These are phyloP conservation scores for Calypte anna DNA, from an alignment of 2,113 vertebrate genomes.

Conservation along the genomic window DNA sequence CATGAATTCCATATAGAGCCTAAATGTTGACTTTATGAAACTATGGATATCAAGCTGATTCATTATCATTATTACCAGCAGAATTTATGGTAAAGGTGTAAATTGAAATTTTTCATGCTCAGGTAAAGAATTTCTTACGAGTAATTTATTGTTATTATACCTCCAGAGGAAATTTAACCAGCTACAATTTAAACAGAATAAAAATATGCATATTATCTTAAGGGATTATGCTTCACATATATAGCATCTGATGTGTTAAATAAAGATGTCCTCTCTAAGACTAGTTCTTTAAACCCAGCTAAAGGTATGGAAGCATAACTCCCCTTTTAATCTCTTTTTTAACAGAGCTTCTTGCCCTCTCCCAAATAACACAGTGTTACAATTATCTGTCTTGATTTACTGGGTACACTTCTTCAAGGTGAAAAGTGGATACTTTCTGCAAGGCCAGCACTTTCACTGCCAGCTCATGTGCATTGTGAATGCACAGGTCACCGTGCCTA, in stretches of 20 bases:
- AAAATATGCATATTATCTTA: not conserved
- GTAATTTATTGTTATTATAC: not conserved
- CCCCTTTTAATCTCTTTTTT: not conserved
- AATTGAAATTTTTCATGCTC: not conserved
- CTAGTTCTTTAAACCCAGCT: not conserved
- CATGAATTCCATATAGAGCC: not conserved
- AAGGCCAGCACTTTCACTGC: not conserved
- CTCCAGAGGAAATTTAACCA: not conserved
- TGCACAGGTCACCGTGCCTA: not conserved
- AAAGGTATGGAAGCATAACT: not conserved
- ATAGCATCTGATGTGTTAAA: not conserved
- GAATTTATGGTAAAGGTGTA: not conserved
- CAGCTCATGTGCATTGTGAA: not conserved
- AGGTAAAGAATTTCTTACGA: not conserved
- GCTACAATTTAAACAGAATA: not conserved
- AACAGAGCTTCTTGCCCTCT: not conserved
- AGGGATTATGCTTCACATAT: not conserved
- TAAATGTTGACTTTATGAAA: not conserved
- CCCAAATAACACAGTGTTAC: not conserved
- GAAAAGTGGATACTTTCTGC: not conserved
- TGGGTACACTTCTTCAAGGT: not conserved
- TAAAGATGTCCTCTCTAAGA: not conserved
- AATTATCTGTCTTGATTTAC: not conserved
- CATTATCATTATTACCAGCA: not conserved
- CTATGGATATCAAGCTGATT: not conserved